phyloP scores from a whole-genome alignment of 1,140 invertebrate genomes.

The Ladona fulva region DNA sequence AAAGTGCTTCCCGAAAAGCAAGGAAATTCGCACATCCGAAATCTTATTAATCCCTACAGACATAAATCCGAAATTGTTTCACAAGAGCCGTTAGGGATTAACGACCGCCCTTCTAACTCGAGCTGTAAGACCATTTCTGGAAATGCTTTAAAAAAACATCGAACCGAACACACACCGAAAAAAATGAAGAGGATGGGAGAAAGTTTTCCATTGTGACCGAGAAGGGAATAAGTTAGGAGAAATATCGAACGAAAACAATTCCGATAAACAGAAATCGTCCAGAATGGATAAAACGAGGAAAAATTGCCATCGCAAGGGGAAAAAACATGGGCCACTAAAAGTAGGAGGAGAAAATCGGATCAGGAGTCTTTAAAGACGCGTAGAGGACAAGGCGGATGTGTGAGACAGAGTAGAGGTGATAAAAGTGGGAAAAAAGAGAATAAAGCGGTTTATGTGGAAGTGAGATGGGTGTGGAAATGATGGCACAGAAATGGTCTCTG shows the following conservation, averaged over 20 bases:
- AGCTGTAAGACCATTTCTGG: not conserved
- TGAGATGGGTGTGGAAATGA: not conserved
- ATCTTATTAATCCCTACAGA: not conserved
- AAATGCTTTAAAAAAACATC: too few species aligned
- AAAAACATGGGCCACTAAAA: too few species aligned
- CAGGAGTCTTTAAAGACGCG: not conserved
- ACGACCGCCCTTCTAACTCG: not conserved
- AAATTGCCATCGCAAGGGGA: too few species aligned
- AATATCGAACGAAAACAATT: too few species aligned
- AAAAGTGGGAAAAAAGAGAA: not conserved
- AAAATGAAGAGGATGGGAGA: too few species aligned
- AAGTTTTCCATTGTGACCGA: too few species aligned
- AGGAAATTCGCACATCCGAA: not conserved
- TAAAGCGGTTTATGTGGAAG: not conserved
- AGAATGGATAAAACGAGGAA: too few species aligned
- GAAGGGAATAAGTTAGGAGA: too few species aligned
- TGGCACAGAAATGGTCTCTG: not conserved
- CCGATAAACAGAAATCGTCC: too few species aligned
- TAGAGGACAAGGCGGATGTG: not conserved
- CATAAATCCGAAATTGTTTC: conserved; percentile 3
- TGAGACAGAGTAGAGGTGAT: not conserved
- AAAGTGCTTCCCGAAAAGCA: not conserved
- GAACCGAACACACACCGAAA: too few species aligned
- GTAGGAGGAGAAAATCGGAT: not conserved
- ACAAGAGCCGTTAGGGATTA: not conserved